These are phyloP conservation scores for Grallaria varia DNA, from an alignment of 2,113 vertebrate species.

Conservation along the genomic window DNA sequence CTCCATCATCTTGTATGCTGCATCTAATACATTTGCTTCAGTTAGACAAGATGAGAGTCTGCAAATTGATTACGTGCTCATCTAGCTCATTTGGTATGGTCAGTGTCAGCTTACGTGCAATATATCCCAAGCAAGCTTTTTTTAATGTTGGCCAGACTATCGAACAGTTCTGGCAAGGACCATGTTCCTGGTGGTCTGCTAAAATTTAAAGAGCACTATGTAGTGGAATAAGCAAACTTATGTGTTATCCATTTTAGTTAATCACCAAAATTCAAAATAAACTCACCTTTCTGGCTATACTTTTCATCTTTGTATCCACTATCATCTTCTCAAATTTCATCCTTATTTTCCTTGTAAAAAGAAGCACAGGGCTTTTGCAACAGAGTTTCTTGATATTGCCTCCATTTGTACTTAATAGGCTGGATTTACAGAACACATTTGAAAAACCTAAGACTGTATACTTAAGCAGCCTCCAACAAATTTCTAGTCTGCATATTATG, in stretches of 20 bases:
- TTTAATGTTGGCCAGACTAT: background rate
- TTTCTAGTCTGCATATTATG: slow-evolving; percentile 50
- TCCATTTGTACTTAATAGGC: background rate
- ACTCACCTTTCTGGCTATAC: background rate
- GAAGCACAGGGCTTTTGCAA: background rate
- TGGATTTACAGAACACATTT: slow-evolving; percentile 32
- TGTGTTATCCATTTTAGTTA: background rate
- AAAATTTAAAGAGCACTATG: background rate
- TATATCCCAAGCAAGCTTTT: background rate
- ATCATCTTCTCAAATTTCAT: background rate
- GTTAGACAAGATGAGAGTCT: background rate
- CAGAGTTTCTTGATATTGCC: background rate
- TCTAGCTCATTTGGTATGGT: background rate
- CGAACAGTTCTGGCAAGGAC: background rate
- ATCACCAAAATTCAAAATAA: background rate
- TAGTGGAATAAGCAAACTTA: background rate
- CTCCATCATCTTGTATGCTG: background rate
- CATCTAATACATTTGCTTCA: background rate
- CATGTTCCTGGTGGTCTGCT: background rate
- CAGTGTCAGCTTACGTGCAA: background rate
- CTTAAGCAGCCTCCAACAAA: slow-evolving; percentile 31
- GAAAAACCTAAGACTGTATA: background rate
- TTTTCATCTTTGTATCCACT: background rate
- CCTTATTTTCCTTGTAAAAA: background rate
- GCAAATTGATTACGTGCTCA: background rate